Percentiles rank a stretch among this genome's conserved stretches.
Evolutionary conservation across 1,140 invertebrate species (phyloP).

Genomic region (Hylaeus volcanicus): DNA sequence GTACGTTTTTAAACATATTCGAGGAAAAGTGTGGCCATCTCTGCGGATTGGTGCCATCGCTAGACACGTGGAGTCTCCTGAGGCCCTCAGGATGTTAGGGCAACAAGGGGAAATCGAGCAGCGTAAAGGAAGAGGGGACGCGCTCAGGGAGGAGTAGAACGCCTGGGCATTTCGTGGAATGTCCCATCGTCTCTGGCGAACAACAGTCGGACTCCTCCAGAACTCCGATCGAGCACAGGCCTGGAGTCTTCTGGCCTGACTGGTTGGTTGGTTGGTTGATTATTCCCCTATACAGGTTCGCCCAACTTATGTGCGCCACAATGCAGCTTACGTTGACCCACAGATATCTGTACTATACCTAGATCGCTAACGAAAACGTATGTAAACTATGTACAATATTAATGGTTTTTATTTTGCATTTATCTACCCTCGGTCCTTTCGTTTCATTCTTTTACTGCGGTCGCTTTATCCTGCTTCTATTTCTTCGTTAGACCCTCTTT

Average conservation of each 20-base stretch:
- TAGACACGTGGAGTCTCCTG: background rate
- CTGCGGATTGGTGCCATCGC: conserved; percentile 9
- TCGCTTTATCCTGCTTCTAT: background rate
- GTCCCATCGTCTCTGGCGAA: conserved; percentile 71
- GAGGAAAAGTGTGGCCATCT: too few relatives aligned
- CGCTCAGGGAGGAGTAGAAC: conserved; percentile 12
- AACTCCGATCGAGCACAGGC: conserved; percentile 61
- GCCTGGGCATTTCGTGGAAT: conserved; percentile 71
- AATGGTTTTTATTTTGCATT: too few relatives aligned
- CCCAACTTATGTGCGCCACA: conserved; percentile 34
- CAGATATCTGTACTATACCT: too few relatives aligned
- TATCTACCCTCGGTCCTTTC: background rate
- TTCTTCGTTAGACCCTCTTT: background rate
- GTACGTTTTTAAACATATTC: too few relatives aligned
- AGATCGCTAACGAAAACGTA: too few relatives aligned
- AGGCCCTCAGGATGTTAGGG: conserved; percentile 17
- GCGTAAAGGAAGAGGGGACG: conserved; percentile 33
- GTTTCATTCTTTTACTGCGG: background rate
- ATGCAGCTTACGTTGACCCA: conserved; percentile 6
- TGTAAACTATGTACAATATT: too few relatives aligned
- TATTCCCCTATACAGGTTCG: conserved; percentile 45
- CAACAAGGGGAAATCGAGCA: conserved; percentile 22
- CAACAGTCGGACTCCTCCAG: conserved; percentile 71
- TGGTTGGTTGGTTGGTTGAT: conserved; percentile 49
- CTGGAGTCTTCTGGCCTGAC: conserved; percentile 51